Conservation (phyloP, 2,888 invertebrate genomes). For the Acronicta alni region DNA sequence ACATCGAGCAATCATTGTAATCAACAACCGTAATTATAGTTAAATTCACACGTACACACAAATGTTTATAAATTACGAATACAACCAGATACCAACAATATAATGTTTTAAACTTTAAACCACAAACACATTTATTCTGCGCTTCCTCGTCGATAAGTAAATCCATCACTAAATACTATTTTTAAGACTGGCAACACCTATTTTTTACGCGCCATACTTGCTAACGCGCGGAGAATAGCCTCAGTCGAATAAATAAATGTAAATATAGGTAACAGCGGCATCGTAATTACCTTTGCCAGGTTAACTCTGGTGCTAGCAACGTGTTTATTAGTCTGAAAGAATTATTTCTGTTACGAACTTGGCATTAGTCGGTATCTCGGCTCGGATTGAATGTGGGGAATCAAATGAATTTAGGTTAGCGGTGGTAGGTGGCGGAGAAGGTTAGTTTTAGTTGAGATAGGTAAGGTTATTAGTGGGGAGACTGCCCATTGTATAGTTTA, state of each 20-base stretch:
- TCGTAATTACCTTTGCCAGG: conserved; percentile 60
- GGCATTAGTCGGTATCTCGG: conserved; percentile 52
- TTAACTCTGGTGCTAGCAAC: conserved; percentile 37
- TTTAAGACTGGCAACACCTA: conserved; percentile 63
- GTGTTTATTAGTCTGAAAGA: conserved; percentile 58
- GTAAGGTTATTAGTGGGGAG: background rate
- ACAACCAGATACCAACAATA: conserved; percentile 35
- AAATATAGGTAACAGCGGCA: conserved; percentile 64
- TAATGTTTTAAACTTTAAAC: conserved; percentile 37
- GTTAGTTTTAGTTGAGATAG: background rate
- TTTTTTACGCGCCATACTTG: conserved; percentile 57
- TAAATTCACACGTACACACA: conserved; percentile 27
- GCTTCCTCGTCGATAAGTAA: conserved; percentile 51
- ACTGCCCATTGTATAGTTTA: too few relatives aligned
- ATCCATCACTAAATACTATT: conserved; percentile 59
- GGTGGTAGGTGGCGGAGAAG: conserved; percentile 5
- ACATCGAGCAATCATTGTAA: conserved; percentile 9
- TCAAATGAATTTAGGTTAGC: conserved; percentile 42
- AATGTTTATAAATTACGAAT: conserved; percentile 42
- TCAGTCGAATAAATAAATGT: conserved; percentile 68
- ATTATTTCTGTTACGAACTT: conserved; percentile 63
- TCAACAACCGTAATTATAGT: conserved; percentile 28
- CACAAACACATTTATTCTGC: conserved; percentile 49
- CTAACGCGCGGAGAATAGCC: conserved; percentile 59
- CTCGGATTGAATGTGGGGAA: conserved; percentile 31